Percentiles rank a stretch among this genome's conserved stretches.
These are phyloP conservation scores for Thera obeliscata DNA, from an alignment of 2,888 invertebrate genomes.

Conservation along the genomic window DNA sequence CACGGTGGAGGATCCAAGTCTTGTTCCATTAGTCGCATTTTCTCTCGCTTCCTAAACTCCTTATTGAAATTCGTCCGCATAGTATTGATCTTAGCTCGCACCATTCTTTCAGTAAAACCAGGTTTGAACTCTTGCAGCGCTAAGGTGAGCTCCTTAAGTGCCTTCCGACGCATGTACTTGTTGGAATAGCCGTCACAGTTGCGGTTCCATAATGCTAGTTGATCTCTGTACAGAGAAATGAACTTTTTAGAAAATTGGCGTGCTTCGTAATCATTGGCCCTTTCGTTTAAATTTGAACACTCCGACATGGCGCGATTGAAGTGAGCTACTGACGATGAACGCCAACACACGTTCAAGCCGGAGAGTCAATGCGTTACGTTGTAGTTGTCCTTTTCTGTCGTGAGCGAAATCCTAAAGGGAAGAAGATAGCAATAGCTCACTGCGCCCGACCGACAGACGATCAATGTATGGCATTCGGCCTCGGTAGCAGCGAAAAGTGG, in stretches of 20 bases:
- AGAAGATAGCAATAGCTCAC: not conserved
- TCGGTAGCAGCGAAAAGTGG: too few species aligned
- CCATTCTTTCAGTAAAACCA: conserved; percentile 1
- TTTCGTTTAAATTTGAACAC: conserved; percentile 9
- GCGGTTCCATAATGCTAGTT: conserved; percentile 16
- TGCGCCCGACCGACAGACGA: conserved; percentile 3
- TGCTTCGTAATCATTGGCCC: not conserved
- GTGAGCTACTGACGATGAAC: conserved; percentile 14
- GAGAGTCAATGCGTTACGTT: conserved; percentile 12
- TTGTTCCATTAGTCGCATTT: not conserved
- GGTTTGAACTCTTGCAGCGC: conserved; percentile 14
- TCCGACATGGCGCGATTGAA: conserved; percentile 25
- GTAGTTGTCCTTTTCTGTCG: conserved; percentile 9
- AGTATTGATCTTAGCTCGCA: conserved; percentile 21
- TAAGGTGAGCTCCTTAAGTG: not conserved
- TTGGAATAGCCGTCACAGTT: not conserved
- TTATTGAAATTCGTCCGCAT: conserved; percentile 25
- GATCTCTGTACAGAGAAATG: conserved; percentile 15
- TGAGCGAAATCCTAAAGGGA: not conserved
- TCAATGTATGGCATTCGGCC: not conserved
- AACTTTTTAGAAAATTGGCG: conserved; percentile 10
- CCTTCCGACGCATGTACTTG: conserved; percentile 11
- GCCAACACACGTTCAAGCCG: conserved; percentile 9
- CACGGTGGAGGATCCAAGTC: conserved; percentile 7
- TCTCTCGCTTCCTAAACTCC: conserved; percentile 4